Evolutionary conservation across 2,113 vertebrate genomes (phyloP), one percentile per base, ranked within the genome.

Genomic region (Scalopus aquaticus): DNA sequence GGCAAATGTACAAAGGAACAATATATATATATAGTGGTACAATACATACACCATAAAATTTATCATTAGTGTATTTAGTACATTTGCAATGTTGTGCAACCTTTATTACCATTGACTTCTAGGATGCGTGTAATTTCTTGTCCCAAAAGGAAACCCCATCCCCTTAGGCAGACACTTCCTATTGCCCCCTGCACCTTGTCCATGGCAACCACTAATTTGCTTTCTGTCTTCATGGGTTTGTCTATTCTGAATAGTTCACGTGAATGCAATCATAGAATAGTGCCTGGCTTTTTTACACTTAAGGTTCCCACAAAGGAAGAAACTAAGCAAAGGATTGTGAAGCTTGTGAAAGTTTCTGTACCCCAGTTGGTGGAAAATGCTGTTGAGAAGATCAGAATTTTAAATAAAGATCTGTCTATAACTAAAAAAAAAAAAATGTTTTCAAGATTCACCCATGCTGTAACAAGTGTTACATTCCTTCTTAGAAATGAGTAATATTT

Each of bases 401-500:
- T 56, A 22, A 56, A 56, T 56, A 56, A 56, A 22, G 19, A 56
- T 22, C 54, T 56, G 54, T 56, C 5, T 56, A 56, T 6, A 56
- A 22, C 19, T 56, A 56, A 56, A 56, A 6, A 44, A 44, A 46
- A 44, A 44, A 24, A 20, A 74, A 35, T 35, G 15, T 56, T 74
- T 91, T 62, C 58, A 86, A 70, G 70, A 51, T 83, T 94, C 46
- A 62, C 13, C 64, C n/a, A 69, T 39, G 32, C 28, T 65, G 10
- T n/a, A 60, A 39, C 64, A 56, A n/a, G 6, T 37, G 44, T n/a
- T 15, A 84, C 54, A 17, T 32, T 77, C n/a, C 32, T 88, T 79
- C 93, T 58, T 9, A 42, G 22, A 54, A 49, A 32, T 78, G 78
- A 67, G 54, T 62, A 83, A 1, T 95, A 92, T 81, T 94, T 93